These are phyloP conservation scores for Tridacna crocea DNA, from an alignment of 2,888 invertebrate genomes.

Conservation along the genomic window DNA sequence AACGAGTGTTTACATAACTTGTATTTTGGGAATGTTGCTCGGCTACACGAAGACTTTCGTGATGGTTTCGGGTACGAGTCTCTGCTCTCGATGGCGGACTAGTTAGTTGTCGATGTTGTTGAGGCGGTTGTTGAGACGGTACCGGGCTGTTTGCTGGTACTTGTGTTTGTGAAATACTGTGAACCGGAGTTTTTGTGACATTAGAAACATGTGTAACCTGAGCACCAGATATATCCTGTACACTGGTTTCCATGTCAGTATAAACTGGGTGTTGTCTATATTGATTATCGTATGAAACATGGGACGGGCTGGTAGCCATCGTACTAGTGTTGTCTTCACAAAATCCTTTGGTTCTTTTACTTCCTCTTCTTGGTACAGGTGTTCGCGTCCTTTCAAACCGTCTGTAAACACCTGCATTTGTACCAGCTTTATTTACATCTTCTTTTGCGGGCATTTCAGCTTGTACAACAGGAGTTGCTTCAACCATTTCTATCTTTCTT, in stretches of 20 bases:
- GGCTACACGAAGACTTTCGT: not conserved
- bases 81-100: conserved; percentile 20
- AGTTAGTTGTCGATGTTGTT: conserved; percentile 14
- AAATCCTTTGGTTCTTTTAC: conserved; percentile 53
- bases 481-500: conserved; percentile 61
- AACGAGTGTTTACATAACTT: conserved; percentile 11
- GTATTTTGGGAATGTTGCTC: not conserved
- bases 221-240: not conserved
- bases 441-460: conserved; percentile 36
- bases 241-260: conserved; percentile 18
- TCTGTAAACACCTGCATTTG: conserved; percentile 43
- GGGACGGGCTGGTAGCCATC: conserved; percentile 8
- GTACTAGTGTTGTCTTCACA: conserved; percentile 44
- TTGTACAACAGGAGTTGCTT: conserved; percentile 39
- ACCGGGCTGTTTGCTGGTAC: not conserved
- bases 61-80: conserved; percentile 1
- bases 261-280: not conserved
- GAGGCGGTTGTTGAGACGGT: not conserved
- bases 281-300: not conserved
- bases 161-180: conserved; percentile 7
- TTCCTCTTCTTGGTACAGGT: conserved; percentile 51
- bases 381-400: conserved; percentile 58
- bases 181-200: conserved; percentile 7
- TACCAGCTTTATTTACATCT: conserved; percentile 5
- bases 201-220: not conserved